Conservation (phyloP, 1,140 invertebrate genomes). For the Drosophila quadrilineata region DNA sequence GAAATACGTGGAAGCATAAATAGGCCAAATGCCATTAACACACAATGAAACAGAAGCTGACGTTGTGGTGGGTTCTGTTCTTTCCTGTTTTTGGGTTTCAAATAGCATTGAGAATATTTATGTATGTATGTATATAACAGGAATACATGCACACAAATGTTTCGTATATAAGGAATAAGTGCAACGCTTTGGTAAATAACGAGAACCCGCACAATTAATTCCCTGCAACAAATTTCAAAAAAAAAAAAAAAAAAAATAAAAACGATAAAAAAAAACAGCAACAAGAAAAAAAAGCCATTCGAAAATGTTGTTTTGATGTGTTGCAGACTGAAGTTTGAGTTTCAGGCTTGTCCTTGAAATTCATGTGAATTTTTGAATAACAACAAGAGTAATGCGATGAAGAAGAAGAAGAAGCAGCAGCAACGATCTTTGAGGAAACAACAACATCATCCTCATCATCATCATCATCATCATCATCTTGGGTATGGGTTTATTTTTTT, state of each 20-base stretch:
- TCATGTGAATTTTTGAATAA: conserved; percentile 70
- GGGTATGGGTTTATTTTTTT: neutral
- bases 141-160: neutral
- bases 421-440: conserved; percentile 3
- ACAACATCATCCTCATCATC: too few species aligned
- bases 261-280: conserved; percentile 16
- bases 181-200: conserved; percentile 42
- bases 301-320: conserved; percentile 26
- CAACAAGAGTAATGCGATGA: conserved; percentile 17
- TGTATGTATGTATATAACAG: conserved; percentile 8
- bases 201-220: conserved; percentile 75
- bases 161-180: conserved; percentile 30
- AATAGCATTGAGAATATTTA: conserved; percentile 1
- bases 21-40: conserved; percentile 80
- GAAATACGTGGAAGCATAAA: conserved; percentile 75
- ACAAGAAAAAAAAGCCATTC: conserved; percentile 29
- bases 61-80: conserved; percentile 55
- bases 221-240: too few species aligned
- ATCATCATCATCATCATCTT: conserved; percentile 8
- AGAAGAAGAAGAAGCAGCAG: conserved; percentile 6
- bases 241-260: too few species aligned
- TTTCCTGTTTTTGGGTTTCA: conserved; percentile 23
- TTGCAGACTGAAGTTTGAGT: conserved; percentile 29
- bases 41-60: conserved; percentile 33
- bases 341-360: conserved; percentile 72